Percentiles rank a stretch among this genome's conserved stretches.
Evolutionary conservation across 2,888 invertebrate genomes (phyloP).

Genomic region (Volucella bombylans): DNA sequence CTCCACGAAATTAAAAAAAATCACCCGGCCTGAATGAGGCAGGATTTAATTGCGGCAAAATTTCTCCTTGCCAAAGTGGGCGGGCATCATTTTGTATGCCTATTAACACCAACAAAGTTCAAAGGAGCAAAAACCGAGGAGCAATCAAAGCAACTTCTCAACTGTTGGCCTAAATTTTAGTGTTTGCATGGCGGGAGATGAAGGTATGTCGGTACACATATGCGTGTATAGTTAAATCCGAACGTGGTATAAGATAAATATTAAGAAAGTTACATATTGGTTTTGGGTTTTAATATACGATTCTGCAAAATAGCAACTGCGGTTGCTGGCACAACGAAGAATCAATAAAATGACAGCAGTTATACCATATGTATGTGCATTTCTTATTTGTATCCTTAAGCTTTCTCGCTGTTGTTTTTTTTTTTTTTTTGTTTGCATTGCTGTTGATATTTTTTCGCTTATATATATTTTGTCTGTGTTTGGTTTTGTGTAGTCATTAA

Average conservation of each 20-base stretch:
- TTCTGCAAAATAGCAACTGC: conserved; percentile 40
- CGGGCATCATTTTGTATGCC: conserved; percentile 69
- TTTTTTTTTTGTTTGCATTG: conserved; percentile 10
- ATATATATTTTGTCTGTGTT: conserved; percentile 5
- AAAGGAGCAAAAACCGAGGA: conserved; percentile 70
- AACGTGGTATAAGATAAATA: conserved; percentile 66
- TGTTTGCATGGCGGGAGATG: conserved; percentile 32
- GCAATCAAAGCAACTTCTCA: conserved; percentile 70
- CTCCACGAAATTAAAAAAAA: conserved; percentile 27
- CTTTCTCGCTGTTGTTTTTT: not conserved
- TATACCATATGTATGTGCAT: not conserved
- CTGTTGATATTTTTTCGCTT: not conserved
- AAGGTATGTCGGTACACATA: not conserved
- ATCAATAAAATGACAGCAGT: conserved; percentile 48
- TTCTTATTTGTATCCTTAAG: conserved; percentile 18
- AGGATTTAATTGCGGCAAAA: conserved; percentile 61
- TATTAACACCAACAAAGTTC: conserved; percentile 74
- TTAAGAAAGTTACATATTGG: conserved; percentile 72
- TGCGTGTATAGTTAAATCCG: conserved; percentile 13
- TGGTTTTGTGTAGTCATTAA: conserved; percentile 45
- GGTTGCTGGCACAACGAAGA: conserved; percentile 36
- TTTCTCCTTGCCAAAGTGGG: conserved; percentile 32
- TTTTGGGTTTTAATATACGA: conserved; percentile 66
- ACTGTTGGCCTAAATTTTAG: conserved; percentile 64
- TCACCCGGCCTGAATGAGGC: conserved; percentile 39